phyloP scores from a whole-genome alignment of 2,888 invertebrate genomes.

The Chaetogeoica ovagalla region DNA sequence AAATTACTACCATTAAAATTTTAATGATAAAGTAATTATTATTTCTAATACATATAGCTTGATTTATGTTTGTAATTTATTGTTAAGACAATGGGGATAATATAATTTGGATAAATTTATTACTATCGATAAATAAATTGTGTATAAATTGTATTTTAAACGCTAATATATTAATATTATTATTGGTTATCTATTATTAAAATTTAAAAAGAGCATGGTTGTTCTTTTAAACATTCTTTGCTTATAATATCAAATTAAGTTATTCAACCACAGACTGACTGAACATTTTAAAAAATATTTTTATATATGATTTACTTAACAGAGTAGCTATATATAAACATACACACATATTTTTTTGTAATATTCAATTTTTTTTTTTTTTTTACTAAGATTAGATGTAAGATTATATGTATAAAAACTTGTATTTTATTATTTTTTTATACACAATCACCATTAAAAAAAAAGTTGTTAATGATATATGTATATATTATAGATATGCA shows the following conservation, averaged over 20 bases:
- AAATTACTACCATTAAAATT: not conserved
- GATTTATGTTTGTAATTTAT: constrained; percentile 13
- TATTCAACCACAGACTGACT: constrained; percentile 41
- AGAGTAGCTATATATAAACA: constrained; percentile 12
- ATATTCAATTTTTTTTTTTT: not conserved
- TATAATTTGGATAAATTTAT: not conserved
- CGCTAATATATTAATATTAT: not conserved
- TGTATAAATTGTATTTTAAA: constrained; percentile 15
- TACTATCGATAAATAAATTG: not conserved
- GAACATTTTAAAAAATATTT: constrained; percentile 13
- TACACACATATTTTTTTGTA: not conserved
- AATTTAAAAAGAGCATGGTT: not conserved
- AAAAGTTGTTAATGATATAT: not conserved
- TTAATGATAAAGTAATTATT: constrained; percentile 21
- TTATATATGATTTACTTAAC: constrained; percentile 36
- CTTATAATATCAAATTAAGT: constrained; percentile 45
- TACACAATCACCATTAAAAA: not conserved
- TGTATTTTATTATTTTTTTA: constrained; percentile 5
- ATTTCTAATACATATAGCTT: not conserved
- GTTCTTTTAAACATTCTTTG: constrained; percentile 27
- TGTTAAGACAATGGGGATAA: not conserved
- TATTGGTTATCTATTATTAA: constrained; percentile 2
- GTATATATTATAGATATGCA: not conserved
- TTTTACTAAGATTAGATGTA: too few species aligned
- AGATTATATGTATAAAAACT: constrained; percentile 6